These are phyloP conservation scores for Rhingia campestris DNA, from an alignment of 2,888 invertebrate species.

Conservation along the genomic window DNA sequence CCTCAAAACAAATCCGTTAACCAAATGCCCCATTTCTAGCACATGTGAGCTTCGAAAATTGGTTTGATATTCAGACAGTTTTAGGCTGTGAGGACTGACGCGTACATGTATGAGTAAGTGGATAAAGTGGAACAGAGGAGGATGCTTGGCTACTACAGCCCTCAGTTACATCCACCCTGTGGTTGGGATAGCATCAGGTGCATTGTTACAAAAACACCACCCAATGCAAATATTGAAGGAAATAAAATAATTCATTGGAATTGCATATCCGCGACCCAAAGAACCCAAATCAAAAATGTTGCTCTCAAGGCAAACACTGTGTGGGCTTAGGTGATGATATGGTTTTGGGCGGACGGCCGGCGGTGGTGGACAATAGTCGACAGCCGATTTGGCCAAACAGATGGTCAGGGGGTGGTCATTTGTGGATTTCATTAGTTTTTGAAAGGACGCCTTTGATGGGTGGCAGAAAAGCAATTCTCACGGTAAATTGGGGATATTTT, in stretches of 20 bases:
- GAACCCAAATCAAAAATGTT: constrained; percentile 27
- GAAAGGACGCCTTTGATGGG: not conserved
- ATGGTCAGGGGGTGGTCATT: not conserved
- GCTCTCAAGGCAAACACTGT: constrained; percentile 19
- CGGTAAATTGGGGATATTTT: not conserved
- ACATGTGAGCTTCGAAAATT: constrained; percentile 22
- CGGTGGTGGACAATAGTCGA: constrained; percentile 1
- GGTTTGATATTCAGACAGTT: not conserved
- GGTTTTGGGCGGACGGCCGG: not conserved
- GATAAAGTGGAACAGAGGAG: constrained; percentile 44
- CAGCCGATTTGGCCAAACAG: not conserved
- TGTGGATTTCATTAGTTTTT: constrained; percentile 11
- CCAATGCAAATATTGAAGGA: constrained; percentile 60
- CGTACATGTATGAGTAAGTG: constrained; percentile 17
- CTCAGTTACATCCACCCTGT: not conserved
- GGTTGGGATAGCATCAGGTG: constrained; percentile 54
- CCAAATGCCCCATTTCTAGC: constrained; percentile 22
- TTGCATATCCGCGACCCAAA: constrained; percentile 38
- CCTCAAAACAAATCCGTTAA: constrained; percentile 47
- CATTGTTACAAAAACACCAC: constrained; percentile 36
- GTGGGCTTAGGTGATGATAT: not conserved
- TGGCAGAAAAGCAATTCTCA: not conserved
- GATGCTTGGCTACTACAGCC: not conserved
- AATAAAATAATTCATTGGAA: constrained; percentile 67
- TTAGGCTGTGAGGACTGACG: not conserved